A percentile compares a stretch with the other conserved stretches of the same genome.
Conservation (phyloP, 1,140 invertebrate genomes). For the Drosophila ohnishii region DNA sequence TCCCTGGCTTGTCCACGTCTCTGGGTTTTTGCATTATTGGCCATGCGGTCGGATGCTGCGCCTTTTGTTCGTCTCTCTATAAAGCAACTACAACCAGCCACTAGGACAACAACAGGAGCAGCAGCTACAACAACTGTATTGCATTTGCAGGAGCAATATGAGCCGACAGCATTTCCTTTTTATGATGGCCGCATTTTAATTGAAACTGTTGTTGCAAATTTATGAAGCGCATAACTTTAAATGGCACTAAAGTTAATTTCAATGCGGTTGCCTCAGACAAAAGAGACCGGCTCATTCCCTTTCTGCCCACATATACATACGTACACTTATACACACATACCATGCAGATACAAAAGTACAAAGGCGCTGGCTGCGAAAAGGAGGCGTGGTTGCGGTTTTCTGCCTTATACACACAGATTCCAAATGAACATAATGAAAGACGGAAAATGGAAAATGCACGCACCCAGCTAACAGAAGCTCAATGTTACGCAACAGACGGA, state of each 20-base stretch:
- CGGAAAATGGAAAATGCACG: constrained; percentile 36
- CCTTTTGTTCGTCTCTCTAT: constrained; percentile 61
- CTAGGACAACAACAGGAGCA: constrained; percentile 40
- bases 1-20: constrained; percentile 7
- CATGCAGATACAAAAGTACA: constrained; percentile 14
- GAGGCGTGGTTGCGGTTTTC: constrained; percentile 40
- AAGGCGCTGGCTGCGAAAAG: constrained; percentile 37
- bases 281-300: constrained; percentile 21
- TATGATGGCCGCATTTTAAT: constrained; percentile 81
- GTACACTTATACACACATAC: background rate
- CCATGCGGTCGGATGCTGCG: constrained; percentile 62
- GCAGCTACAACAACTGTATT: constrained; percentile 50
- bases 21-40: constrained; percentile 59
- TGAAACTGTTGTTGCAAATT: constrained; percentile 81
- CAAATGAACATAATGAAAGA: constrained; percentile 23
- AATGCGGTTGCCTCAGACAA: constrained; percentile 71
- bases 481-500: constrained; percentile 14
- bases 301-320: background rate
- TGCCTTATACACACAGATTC: constrained; percentile 12
- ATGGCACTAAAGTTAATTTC: constrained; percentile 81
- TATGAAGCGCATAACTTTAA: constrained; percentile 81
- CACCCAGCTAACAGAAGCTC: constrained; percentile 29
- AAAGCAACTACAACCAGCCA: constrained; percentile 46
- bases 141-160: constrained; percentile 70
- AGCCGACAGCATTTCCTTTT: constrained; percentile 79